These are phyloP conservation scores for Percina caprodes DNA, from an alignment of 2,113 vertebrate genomes.

Conservation along the genomic window DNA sequence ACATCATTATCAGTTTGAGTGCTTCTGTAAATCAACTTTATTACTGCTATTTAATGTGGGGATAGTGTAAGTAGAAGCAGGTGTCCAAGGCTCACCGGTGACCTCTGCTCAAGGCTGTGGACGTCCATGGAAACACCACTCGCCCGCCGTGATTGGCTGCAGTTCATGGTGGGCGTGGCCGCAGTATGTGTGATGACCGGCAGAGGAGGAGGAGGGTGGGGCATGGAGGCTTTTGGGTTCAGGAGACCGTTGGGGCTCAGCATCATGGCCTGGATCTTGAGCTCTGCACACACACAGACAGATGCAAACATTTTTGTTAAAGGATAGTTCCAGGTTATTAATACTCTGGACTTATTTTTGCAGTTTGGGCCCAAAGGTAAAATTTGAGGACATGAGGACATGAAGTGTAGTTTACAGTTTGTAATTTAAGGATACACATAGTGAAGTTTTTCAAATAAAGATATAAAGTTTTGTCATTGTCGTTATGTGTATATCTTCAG, in stretches of 20 bases:
- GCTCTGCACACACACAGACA: conserved; percentile 77
- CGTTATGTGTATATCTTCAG: not conserved
- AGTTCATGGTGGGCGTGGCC: conserved; percentile 90
- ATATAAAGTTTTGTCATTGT: not conserved
- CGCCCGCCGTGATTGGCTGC: conserved; percentile 86
- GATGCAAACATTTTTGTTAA: not conserved
- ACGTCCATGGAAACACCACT: conserved; percentile 88
- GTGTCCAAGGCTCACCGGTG: conserved; percentile 84
- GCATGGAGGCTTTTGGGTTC: conserved; percentile 90
- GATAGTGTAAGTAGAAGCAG: not conserved
- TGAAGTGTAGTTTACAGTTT: not conserved
- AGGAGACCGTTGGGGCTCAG: conserved; percentile 93
- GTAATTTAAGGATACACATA: not conserved
- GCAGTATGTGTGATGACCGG: conserved; percentile 91
- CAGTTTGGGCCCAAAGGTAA: not conserved
- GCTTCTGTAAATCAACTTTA: conserved; percentile 12
- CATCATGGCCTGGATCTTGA: conserved; percentile 92
- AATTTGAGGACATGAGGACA: not conserved
- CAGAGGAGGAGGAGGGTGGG: conserved; percentile 80
- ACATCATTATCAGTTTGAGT: not conserved
- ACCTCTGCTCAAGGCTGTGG: conserved; percentile 87
- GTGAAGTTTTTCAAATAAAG: not conserved
- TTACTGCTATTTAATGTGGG: not conserved
- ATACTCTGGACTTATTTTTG: not conserved
- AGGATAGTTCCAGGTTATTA: not conserved